Conservation (phyloP, 2,797 vertebrate genomes). For the Columba guinea region DNA sequence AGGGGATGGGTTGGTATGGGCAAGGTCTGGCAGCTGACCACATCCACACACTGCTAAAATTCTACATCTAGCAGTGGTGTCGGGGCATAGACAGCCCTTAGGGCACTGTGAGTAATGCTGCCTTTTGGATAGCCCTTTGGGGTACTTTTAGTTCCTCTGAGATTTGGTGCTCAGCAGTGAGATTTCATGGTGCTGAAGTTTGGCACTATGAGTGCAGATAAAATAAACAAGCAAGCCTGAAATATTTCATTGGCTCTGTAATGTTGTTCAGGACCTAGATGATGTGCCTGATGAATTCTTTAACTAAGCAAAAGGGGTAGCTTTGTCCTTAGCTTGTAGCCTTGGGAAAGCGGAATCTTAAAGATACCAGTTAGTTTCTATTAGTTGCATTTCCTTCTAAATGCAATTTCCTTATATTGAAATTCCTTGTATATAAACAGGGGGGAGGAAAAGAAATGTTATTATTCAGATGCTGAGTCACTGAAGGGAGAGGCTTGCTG, state of each 20-base stretch:
- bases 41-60: not conserved
- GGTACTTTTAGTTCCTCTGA: not conserved
- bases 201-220: not conserved
- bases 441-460: not conserved
- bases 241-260: not conserved
- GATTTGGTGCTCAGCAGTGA: not conserved
- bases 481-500: fast-evolving
- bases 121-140: not conserved
- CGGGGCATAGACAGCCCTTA: not conserved
- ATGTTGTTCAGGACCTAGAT: not conserved
- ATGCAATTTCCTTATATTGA: not conserved
- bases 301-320: not conserved
- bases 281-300: not conserved
- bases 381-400: not conserved
- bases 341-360: not conserved
- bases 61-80: not conserved
- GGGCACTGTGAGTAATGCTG: fast-evolving
- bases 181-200: not conserved
- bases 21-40: not conserved
- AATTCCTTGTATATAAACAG: not conserved
- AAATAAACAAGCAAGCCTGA: not conserved
- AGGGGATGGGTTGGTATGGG: not conserved
- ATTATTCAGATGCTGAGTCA: not conserved
- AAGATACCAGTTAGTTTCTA: not conserved
- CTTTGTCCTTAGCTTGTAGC: not conserved